Conservation (phyloP, 2,113 vertebrate genomes). For the Condylura cristata region DNA sequence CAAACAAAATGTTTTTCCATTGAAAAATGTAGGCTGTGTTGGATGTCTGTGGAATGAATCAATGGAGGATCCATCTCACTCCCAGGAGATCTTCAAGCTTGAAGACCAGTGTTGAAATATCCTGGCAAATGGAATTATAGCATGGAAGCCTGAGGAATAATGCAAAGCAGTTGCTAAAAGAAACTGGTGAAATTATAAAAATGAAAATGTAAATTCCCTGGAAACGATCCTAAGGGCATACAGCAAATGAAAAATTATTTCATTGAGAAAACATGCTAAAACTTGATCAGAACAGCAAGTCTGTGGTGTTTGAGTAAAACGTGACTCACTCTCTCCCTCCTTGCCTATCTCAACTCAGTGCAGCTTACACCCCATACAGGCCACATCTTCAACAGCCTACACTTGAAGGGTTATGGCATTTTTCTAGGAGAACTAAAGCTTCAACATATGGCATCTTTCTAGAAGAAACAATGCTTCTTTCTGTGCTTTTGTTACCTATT, state of each 20-base stretch:
- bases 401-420: background rate
- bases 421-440: background rate
- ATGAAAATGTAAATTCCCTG: background rate
- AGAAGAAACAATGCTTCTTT: background rate
- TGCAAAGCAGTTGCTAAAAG: background rate
- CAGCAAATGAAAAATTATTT: background rate
- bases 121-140: background rate
- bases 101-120: background rate
- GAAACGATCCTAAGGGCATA: background rate
- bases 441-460: background rate
- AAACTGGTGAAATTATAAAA: background rate
- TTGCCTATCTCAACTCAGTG: background rate
- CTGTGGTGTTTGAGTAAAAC: background rate
- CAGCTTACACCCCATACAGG: background rate
- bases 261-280: background rate
- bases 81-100: background rate
- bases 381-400: background rate
- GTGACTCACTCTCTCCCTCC: fast-evolving
- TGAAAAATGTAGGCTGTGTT: background rate
- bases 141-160: background rate
- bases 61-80: background rate
- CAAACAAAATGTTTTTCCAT: background rate
- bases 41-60: background rate
- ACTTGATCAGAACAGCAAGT: background rate
- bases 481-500: background rate